These are phyloP conservation scores for Amphimallon solstitiale DNA, from an alignment of 2,888 invertebrate genomes.

Conservation along the genomic window DNA sequence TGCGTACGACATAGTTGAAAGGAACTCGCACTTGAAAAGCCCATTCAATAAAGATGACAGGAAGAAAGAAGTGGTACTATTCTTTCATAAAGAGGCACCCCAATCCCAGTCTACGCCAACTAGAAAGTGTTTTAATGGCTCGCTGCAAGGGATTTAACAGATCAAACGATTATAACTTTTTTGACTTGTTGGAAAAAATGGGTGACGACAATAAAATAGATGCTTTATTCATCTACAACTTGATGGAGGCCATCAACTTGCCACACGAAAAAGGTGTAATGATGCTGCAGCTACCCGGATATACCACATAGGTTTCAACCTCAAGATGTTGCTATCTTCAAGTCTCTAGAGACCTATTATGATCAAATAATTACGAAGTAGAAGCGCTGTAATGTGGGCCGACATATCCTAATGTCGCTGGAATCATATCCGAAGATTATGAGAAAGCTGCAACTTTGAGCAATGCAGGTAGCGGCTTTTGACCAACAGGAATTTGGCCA, in stretches of 20 bases:
- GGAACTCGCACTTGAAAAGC: background rate
- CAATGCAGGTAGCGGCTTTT: slow-evolving; percentile 42
- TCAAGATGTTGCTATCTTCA: background rate
- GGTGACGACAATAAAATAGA: slow-evolving; percentile 42
- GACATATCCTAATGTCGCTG: slow-evolving; percentile 39
- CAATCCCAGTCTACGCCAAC: background rate
- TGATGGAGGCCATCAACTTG: background rate
- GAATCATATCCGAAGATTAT: slow-evolving; percentile 43
- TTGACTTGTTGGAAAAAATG: slow-evolving; percentile 42
- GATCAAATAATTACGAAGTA: background rate
- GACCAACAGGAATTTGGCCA: slow-evolving; percentile 43
- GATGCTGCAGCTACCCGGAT: slow-evolving; percentile 11
- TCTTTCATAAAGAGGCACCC: slow-evolving; percentile 22
- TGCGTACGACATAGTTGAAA: too few relatives aligned
- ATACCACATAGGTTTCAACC: slow-evolving; percentile 17
- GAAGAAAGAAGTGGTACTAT: too few relatives aligned
- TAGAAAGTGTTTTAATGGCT: background rate
- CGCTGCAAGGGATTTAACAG: slow-evolving; percentile 37
- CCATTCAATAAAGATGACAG: too few relatives aligned
- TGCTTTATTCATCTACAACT: slow-evolving; percentile 44
- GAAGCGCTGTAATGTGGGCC: background rate
- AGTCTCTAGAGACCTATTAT: slow-evolving; percentile 1
- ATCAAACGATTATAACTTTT: slow-evolving; percentile 44
- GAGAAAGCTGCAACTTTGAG: slow-evolving; percentile 41
- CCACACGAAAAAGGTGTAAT: background rate